These are phyloP conservation scores for Aromia moschata DNA, from an alignment of 2,888 invertebrate genomes.

Conservation along the genomic window DNA sequence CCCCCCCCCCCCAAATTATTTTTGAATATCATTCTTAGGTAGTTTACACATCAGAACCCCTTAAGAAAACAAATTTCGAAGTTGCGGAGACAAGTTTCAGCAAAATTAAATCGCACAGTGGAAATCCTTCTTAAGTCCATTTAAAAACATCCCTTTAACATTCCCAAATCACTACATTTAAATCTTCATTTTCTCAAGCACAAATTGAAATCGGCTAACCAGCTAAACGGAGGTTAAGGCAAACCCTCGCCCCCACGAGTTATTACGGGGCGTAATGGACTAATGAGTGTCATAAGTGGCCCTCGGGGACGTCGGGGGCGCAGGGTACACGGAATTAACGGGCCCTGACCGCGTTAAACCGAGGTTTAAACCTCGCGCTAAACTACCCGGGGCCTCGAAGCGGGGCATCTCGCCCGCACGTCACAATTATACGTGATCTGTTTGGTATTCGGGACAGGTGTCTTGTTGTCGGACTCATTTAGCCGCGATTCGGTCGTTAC, in stretches of 20 bases:
- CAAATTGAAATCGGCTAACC: too few relatives aligned
- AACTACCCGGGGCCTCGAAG: constrained; percentile 28
- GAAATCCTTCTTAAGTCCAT: too few relatives aligned
- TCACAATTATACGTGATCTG: constrained; percentile 34
- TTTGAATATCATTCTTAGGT: too few relatives aligned
- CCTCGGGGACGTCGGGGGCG: constrained; percentile 14
- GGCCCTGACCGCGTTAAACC: constrained; percentile 39
- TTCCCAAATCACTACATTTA: too few relatives aligned
- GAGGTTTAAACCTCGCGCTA: constrained; percentile 26
- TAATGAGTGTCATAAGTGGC: constrained; percentile 18
- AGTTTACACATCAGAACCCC: too few relatives aligned
- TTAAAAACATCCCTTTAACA: too few relatives aligned
- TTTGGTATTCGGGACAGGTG: constrained; percentile 35
- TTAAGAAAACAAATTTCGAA: too few relatives aligned
- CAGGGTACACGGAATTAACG: constrained; percentile 31
- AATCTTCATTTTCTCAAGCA: too few relatives aligned
- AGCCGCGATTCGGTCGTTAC: constrained; percentile 25
- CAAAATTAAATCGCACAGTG: too few relatives aligned
- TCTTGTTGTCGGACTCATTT: constrained; percentile 29
- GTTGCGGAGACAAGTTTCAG: too few relatives aligned
- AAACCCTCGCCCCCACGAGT: background rate
- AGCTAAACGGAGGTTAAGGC: too few relatives aligned
- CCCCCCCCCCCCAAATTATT: too few relatives aligned
- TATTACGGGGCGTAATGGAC: constrained; percentile 3
- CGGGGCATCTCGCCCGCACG: constrained; percentile 33